Percentiles rank a stretch among this genome's conserved stretches.
Evolutionary conservation across 2,888 invertebrate species (phyloP).

Genomic region (Chrysolina americana): DNA sequence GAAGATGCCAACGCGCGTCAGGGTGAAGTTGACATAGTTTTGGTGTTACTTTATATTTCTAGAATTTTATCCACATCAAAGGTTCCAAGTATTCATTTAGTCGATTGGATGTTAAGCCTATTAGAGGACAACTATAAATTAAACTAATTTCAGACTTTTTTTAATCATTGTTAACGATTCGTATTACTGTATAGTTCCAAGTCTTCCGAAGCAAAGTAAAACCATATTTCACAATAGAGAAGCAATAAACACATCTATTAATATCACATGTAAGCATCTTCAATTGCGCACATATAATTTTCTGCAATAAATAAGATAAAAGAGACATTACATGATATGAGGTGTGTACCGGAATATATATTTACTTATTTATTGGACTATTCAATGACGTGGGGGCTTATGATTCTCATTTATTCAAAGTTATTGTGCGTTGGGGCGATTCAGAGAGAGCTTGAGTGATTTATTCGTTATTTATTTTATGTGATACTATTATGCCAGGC

Average conservation of each 20-base stretch:
- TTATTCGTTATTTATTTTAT: constrained; percentile 43
- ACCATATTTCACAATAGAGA: constrained; percentile 12
- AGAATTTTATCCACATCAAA: too few species aligned
- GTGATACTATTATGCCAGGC: constrained; percentile 37
- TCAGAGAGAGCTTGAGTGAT: constrained; percentile 35
- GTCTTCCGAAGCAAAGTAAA: background rate
- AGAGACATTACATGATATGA: constrained; percentile 37
- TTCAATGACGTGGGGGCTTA: constrained; percentile 42
- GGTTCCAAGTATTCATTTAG: too few species aligned
- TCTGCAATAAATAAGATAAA: constrained; percentile 35
- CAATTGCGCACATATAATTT: constrained; percentile 28
- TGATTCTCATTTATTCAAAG: constrained; percentile 45
- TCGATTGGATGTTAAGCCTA: too few species aligned
- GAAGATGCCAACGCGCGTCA: too few species aligned
- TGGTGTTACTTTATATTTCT: too few species aligned
- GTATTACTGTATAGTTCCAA: background rate
- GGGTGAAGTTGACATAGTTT: too few species aligned
- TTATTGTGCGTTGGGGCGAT: constrained; percentile 41
- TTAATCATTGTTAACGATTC: background rate
- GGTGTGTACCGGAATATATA: constrained; percentile 30
- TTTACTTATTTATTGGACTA: constrained; percentile 41
- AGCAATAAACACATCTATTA: constrained; percentile 22
- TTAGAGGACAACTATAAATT: too few species aligned
- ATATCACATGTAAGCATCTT: constrained; percentile 29
- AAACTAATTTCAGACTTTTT: background rate